A percentile compares a stretch with the other conserved stretches of the same genome.
Conservation (phyloP, 2,113 vertebrate species). For the Butorides virescens region DNA sequence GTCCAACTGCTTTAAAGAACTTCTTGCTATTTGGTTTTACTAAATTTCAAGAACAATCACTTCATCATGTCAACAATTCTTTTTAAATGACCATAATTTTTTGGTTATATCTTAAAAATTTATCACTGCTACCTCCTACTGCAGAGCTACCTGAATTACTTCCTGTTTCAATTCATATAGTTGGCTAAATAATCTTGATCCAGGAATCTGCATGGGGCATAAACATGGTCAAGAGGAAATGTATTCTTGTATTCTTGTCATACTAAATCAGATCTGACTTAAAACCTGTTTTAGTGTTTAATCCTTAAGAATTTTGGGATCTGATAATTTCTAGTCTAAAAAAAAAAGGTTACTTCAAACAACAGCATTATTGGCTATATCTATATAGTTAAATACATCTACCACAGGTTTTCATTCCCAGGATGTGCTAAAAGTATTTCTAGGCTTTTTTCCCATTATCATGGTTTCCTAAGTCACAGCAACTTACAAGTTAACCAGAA, state of each 20-base stretch:
- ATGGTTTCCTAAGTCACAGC: neutral
- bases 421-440: neutral
- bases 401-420: neutral
- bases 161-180: neutral
- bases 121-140: neutral
- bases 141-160: neutral
- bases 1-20: neutral
- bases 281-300: neutral
- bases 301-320: neutral
- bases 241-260: no score
- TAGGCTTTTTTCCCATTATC: neutral
- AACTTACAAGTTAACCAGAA: neutral
- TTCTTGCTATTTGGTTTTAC: neutral
- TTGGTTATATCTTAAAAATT: neutral
- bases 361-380: neutral
- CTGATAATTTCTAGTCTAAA: neutral
- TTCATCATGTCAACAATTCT: neutral
- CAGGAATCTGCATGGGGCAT: neutral
- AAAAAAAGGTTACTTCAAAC: neutral
- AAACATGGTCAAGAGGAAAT: neutral
- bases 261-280: neutral
- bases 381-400: neutral
- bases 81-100: neutral
- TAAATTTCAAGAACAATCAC: neutral
- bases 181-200: neutral